Percentiles rank a stretch among this genome's conserved stretches.
Evolutionary conservation across 2,888 invertebrate genomes (phyloP).

Genomic region (Lepidocyrtinus sp.): DNA sequence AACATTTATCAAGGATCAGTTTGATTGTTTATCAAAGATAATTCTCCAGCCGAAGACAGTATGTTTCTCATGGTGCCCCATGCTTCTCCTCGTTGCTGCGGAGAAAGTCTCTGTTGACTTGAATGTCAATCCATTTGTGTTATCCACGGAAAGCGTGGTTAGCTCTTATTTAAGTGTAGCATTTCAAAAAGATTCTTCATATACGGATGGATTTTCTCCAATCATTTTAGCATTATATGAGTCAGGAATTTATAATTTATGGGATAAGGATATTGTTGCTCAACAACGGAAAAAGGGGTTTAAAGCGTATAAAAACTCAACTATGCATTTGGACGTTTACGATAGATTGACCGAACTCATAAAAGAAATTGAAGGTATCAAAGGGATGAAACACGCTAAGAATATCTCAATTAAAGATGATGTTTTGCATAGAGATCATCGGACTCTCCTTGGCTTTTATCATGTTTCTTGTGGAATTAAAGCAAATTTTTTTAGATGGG

Average conservation of each 20-base stretch:
- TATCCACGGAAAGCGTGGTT: slow-evolving; percentile 23
- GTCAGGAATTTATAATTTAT: slow-evolving; percentile 37
- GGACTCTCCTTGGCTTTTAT: neutral
- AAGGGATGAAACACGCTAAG: slow-evolving; percentile 26
- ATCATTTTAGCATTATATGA: slow-evolving; percentile 25
- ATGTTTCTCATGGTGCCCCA: slow-evolving; percentile 42
- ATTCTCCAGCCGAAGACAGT: slow-evolving; percentile 33
- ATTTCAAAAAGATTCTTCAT: slow-evolving; percentile 28
- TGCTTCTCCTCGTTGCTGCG: slow-evolving; percentile 14
- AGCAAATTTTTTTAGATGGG: too few species aligned
- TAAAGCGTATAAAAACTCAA: slow-evolving; percentile 21
- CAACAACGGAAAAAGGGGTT: slow-evolving; percentile 28
- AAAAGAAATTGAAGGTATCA: slow-evolving; percentile 23
- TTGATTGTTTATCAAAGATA: slow-evolving; percentile 24
- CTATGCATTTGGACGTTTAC: neutral
- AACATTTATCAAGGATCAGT: slow-evolving; percentile 6
- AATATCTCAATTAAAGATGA: slow-evolving; percentile 36
- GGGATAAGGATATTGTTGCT: slow-evolving; percentile 26
- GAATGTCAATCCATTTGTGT: slow-evolving; percentile 29
- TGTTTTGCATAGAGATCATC: slow-evolving; percentile 30
- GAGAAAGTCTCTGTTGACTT: slow-evolving; percentile 24
- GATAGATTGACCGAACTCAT: slow-evolving; percentile 22
- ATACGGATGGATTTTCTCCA: slow-evolving; percentile 24
- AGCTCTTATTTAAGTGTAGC: neutral
- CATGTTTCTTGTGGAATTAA: neutral